phyloP scores from a whole-genome alignment of 2,888 invertebrate genomes.

The Liodrosophila aerea region DNA sequence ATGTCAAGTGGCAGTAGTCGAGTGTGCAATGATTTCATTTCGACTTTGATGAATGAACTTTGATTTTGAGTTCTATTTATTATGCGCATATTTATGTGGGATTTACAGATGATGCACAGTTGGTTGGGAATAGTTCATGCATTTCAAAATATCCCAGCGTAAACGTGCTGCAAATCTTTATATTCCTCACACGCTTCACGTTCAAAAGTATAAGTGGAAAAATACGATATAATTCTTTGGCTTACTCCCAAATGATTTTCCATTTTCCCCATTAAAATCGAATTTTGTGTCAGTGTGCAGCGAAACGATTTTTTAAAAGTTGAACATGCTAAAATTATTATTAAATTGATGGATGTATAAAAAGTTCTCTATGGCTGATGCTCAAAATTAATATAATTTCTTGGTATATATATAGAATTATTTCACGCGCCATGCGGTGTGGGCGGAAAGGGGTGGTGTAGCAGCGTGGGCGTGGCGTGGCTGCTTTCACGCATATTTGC shows the following conservation, averaged over 20 bases:
- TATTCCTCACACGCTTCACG: not conserved
- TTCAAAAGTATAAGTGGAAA: not conserved
- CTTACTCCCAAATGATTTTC: not conserved
- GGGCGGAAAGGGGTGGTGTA: not conserved
- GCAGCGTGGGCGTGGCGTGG: not conserved
- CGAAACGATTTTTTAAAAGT: conserved; percentile 12
- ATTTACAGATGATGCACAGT: conserved; percentile 23
- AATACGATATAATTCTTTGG: not conserved
- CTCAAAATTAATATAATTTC: conserved; percentile 40
- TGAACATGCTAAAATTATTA: conserved; percentile 31
- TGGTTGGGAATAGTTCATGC: conserved; percentile 6
- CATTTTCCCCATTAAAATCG: not conserved
- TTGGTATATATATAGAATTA: conserved; percentile 26
- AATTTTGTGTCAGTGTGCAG: conserved; percentile 22
- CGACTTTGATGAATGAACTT: conserved; percentile 70
- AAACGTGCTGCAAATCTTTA: not conserved
- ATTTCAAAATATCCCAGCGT: not conserved
- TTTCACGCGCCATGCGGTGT: conserved; percentile 21
- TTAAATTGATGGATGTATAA: conserved; percentile 49
- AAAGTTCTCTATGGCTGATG: conserved; percentile 20
- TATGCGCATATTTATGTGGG: conserved; percentile 30
- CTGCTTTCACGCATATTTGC: conserved; percentile 27
- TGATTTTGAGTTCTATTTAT: conserved; percentile 54
- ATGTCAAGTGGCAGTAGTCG: conserved; percentile 50
- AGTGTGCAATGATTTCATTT: conserved; percentile 46